Conservation (phyloP, 2,888 invertebrate species). For the Pyrgus malvae region DNA sequence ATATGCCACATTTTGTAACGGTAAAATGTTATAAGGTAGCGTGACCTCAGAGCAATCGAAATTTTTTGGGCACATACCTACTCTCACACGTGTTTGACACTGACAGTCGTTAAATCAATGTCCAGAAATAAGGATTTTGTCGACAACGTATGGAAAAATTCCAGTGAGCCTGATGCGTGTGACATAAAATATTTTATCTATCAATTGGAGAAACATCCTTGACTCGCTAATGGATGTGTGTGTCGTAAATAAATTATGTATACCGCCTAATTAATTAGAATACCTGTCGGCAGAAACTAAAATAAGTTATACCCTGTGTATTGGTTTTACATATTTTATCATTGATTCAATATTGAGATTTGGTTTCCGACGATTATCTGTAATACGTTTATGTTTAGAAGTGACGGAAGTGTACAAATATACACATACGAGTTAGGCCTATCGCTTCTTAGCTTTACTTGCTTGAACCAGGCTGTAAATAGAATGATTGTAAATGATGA, state of each 20-base stretch:
- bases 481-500: too few species aligned
- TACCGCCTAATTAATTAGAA: slow-evolving; percentile 39
- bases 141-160: slow-evolving; percentile 11
- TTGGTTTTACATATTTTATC: slow-evolving; percentile 38
- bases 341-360: slow-evolving; percentile 45
- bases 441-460: not conserved
- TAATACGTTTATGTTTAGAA: slow-evolving; percentile 9
- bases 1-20: too few species aligned
- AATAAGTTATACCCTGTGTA: slow-evolving; percentile 34
- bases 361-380: slow-evolving; percentile 27
- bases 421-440: not conserved
- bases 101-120: slow-evolving; percentile 1
- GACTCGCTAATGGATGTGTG: slow-evolving; percentile 38
- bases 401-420: slow-evolving; percentile 24
- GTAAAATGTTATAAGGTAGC: too few species aligned
- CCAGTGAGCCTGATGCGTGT: not conserved
- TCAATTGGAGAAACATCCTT: slow-evolving; percentile 34
- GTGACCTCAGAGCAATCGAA: too few species aligned
- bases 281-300: slow-evolving; percentile 21
- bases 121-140: not conserved
- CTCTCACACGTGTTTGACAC: not conserved
- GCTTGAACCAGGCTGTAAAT: not conserved
- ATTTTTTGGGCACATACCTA: not conserved
- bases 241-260: slow-evolving; percentile 39
- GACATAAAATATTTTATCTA: slow-evolving; percentile 24